These are phyloP conservation scores for Candoia aspera DNA, from an alignment of 2,113 vertebrate species.

Conservation along the genomic window DNA sequence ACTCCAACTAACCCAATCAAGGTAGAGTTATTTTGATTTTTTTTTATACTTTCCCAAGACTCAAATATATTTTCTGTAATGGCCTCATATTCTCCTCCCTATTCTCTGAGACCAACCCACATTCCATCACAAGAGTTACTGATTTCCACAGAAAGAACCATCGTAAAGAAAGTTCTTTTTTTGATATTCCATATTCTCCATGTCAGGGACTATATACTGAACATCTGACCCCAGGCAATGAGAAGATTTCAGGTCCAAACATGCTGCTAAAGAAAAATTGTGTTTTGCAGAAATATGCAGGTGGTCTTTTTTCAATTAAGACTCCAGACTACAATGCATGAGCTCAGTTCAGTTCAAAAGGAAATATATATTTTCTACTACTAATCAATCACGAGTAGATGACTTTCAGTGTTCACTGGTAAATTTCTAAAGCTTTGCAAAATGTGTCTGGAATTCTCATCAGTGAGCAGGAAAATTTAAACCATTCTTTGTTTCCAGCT, in stretches of 20 bases:
- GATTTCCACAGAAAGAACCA: neutral
- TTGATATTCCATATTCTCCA: neutral
- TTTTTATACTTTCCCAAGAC: neutral
- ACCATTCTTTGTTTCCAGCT: neutral
- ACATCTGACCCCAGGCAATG: neutral
- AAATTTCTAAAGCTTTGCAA: neutral
- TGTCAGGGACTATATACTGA: neutral
- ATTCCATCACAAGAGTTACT: neutral
- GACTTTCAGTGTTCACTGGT: neutral
- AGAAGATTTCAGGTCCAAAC: neutral
- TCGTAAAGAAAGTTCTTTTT: neutral
- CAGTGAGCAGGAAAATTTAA: neutral
- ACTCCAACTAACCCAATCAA: neutral
- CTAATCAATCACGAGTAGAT: neutral
- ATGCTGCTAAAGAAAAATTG: neutral
- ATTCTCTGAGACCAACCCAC: neutral
- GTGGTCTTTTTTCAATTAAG: neutral
- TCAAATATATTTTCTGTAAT: neutral
- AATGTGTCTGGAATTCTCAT: neutral
- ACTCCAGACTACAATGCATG: neutral
- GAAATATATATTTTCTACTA: neutral
- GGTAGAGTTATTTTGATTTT: neutral
- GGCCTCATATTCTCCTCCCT: neutral
- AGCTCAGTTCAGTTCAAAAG: neutral
- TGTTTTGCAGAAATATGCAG: neutral